These are phyloP conservation scores for Eulemur macaco DNA, from an alignment of 2,113 vertebrate genomes.

Conservation along the genomic window DNA sequence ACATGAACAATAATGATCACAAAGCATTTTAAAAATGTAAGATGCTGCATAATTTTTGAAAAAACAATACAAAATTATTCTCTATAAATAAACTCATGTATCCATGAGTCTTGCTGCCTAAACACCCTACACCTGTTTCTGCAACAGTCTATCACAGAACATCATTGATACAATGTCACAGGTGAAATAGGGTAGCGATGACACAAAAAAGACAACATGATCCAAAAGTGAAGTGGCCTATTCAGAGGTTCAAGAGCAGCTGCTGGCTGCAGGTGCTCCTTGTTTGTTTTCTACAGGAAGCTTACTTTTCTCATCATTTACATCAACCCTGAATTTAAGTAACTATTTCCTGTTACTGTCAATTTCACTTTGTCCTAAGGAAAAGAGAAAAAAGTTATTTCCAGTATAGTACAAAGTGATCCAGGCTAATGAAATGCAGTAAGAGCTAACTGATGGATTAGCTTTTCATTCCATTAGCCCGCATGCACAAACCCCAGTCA, in stretches of 20 bases:
- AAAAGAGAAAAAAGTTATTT: constrained; percentile 47
- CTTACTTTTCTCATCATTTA: constrained; percentile 19
- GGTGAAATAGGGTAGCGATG: not conserved
- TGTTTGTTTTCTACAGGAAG: not conserved
- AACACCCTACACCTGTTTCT: not conserved
- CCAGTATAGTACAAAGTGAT: not conserved
- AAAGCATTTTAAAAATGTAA: not conserved
- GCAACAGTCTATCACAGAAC: not conserved
- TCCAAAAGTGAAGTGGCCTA: not conserved
- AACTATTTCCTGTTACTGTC: not conserved
- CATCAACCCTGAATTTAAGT: not conserved
- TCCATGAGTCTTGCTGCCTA: not conserved
- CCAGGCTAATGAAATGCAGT: constrained; percentile 71
- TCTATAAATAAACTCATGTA: not conserved
- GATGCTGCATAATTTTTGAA: not conserved
- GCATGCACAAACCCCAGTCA: constrained; percentile 77
- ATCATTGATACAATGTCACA: not conserved
- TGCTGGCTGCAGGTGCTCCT: not conserved
- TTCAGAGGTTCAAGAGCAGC: constrained; percentile 42
- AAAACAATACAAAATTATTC: not conserved
- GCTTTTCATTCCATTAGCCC: constrained; percentile 67
- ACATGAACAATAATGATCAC: not conserved
- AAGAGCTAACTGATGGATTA: constrained; percentile 75
- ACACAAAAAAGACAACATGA: not conserved
- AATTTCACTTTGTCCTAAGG: not conserved